These are phyloP conservation scores for Petrocephalus schoutedeni DNA, from an alignment of 2,797 vertebrate genomes.

Conservation along the genomic window DNA sequence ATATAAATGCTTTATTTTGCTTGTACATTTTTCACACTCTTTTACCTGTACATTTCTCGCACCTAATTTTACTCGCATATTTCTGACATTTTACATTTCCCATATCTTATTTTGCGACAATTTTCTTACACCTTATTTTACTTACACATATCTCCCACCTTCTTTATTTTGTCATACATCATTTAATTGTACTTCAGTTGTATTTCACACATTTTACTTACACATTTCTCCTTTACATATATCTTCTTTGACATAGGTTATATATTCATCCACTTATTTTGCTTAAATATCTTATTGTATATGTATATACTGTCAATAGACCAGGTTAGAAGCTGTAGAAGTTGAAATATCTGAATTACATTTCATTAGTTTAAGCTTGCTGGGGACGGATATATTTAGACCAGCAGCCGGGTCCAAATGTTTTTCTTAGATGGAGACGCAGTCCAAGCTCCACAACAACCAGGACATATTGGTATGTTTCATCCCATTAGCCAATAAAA, in stretches of 20 bases:
- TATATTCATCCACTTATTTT: background rate
- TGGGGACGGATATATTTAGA: background rate
- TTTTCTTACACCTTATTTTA: background rate
- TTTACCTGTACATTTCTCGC: background rate
- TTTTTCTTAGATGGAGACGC: slow-evolving; percentile 50
- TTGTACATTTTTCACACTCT: background rate
- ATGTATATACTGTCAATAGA: too few species aligned
- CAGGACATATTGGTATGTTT: slow-evolving; percentile 75
- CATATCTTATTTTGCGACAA: background rate
- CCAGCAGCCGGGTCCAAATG: slow-evolving; percentile 57
- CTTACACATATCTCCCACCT: background rate
- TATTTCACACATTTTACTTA: background rate
- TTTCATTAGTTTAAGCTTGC: slow-evolving; percentile 8
- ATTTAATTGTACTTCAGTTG: too few species aligned
- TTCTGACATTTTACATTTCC: background rate
- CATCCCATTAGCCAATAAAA: slow-evolving; percentile 78
- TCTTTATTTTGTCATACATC: background rate
- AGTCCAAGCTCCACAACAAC: slow-evolving; percentile 53
- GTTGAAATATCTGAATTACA: background rate
- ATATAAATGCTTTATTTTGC: background rate
- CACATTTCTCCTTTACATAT: background rate
- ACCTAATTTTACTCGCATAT: background rate
- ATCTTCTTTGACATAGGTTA: background rate
- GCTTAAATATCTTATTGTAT: too few species aligned
- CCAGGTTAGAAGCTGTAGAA: background rate